phyloP scores from a whole-genome alignment of 92 coral and sea anemone genomes.

The Palythoa caribaeorum region DNA sequence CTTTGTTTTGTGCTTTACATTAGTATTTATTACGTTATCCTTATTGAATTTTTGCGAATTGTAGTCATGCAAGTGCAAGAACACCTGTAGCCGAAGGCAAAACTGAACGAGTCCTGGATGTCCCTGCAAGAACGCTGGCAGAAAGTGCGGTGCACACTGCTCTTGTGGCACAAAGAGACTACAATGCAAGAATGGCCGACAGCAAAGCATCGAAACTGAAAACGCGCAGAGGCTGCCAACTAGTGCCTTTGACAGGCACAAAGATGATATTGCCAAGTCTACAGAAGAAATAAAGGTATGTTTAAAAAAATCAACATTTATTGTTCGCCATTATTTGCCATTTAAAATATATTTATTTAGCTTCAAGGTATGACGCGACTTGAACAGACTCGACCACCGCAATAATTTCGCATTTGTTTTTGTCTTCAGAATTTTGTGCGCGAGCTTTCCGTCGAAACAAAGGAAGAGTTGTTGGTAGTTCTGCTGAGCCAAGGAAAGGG shows the following conservation, averaged over 20 bases:
- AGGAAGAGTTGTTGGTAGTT: conserved; percentile 32
- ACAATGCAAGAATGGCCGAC: conserved; percentile 28
- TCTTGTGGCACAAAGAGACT: conserved; percentile 36
- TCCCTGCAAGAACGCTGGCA: conserved; percentile 44
- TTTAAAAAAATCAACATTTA: not conserved
- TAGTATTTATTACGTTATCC: not conserved
- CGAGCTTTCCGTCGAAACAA: conserved; percentile 27
- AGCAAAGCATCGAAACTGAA: conserved; percentile 6
- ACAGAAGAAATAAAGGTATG: conserved; percentile 45
- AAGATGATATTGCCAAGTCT: conserved; percentile 26
- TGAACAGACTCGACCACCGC: not conserved
- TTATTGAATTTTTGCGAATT: conserved; percentile 21
- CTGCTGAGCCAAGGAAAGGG: conserved; percentile 56
- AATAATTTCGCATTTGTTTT: conserved; percentile 1
- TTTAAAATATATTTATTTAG: not conserved
- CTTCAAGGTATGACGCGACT: not conserved
- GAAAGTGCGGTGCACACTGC: conserved; percentile 46
- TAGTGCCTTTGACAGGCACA: conserved; percentile 52
- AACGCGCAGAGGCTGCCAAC: conserved; percentile 32
- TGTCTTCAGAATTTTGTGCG: conserved; percentile 27
- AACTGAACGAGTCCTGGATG: conserved; percentile 43
- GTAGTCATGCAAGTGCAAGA: conserved; percentile 46
- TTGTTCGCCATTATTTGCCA: not conserved
- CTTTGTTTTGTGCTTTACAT: not conserved
- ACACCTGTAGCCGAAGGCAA: conserved; percentile 45